Base-by-base conservation (phyloP, 2,888 invertebrate genomes). In the Cephus spinipes region DNA sequence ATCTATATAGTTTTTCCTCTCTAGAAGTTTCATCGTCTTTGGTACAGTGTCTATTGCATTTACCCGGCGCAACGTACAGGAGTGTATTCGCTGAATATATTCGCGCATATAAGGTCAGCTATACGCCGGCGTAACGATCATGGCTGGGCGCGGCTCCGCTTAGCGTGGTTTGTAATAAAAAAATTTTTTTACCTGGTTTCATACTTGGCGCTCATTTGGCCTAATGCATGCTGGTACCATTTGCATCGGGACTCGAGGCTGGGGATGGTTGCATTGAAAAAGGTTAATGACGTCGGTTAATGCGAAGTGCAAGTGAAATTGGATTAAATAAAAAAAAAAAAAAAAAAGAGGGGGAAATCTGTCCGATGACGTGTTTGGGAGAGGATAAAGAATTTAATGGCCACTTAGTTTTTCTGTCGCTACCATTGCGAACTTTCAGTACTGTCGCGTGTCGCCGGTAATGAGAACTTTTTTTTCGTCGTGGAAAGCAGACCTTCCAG, bases 401-500 rank as follows among this genome's bases (percentile, higher is more conserved):
- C 55, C 55, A 55, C 55, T 55, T 55, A 23, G 55, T 55, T 55
- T 55, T 55, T 55, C 23, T 55, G 55, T 55, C 55, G 55, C 55
- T 55, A 2, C 23, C 55, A 23, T 55, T 55, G 55, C 55, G 9
- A 55, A 55, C 55, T 55, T 55, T 55, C 55, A 23, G 55, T 23
- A 55, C 55, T 30, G 73, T 77, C 77, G 73, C 77, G 73, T 77
- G 77, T 77, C 73, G 35, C 68, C 4, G 74, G 31, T 77, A 77
- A 77, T 77, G 77, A 77, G 77, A 77, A 77, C 73, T 68, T 55
- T 34, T 77, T 68, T 68, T 12, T 0, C 30, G 30, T 12, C 31
- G 12, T 11, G 71, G 71, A 31, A 31, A 71, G 71, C 11, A 23
- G 9, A 23, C 32, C 32, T 31, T 71, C 12, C 6, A 9, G 4